Evolutionary conservation across 1,140 invertebrate species (phyloP).

Genomic region (Drosophila funebris): DNA sequence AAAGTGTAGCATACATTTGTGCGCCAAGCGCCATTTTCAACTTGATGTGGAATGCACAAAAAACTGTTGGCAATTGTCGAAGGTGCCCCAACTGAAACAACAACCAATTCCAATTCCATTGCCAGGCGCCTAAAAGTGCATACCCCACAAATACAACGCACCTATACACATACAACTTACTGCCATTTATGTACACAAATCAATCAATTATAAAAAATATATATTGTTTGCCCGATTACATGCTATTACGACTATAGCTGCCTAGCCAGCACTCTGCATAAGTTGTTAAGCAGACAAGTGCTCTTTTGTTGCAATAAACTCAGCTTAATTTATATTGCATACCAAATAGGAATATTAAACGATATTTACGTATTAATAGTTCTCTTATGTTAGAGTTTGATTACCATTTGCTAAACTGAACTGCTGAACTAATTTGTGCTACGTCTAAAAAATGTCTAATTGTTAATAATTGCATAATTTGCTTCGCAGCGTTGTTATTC

Average conservation of each 20-base stretch:
- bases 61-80: constrained; percentile 38
- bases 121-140: constrained; percentile 13
- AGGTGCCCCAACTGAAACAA: constrained; percentile 53
- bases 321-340: not conserved
- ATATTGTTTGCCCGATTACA: constrained; percentile 1
- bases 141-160: not conserved
- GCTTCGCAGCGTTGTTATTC: too few species aligned
- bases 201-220: constrained; percentile 5
- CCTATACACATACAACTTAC: not conserved
- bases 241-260: not conserved
- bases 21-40: constrained; percentile 24
- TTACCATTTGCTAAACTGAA: too few species aligned
- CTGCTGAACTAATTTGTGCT: too few species aligned
- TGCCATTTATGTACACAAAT: not conserved
- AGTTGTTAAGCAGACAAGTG: constrained; percentile 1
- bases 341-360: too few species aligned
- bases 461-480: too few species aligned
- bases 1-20: constrained; percentile 39
- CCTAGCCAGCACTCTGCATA: not conserved
- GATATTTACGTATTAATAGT: too few species aligned
- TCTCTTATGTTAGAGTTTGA: too few species aligned
- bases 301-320: not conserved
- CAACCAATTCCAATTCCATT: constrained; percentile 12
- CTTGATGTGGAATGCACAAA: constrained; percentile 21
- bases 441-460: too few species aligned